These are phyloP conservation scores for Patiria pectinifera DNA, from an alignment of 53 echinoderm and acorn worm species.

Conservation along the genomic window DNA sequence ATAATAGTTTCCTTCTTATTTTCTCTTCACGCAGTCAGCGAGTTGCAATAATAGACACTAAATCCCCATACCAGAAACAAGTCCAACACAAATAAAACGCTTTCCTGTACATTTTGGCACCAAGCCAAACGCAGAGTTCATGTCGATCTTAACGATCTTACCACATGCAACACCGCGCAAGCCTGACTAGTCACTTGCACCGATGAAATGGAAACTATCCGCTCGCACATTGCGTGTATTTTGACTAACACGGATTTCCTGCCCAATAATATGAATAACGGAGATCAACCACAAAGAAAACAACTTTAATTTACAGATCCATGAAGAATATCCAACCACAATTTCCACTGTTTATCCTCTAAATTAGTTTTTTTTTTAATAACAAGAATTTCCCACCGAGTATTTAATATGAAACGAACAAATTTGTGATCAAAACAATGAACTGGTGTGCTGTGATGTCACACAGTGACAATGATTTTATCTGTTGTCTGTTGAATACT, in stretches of 20 bases:
- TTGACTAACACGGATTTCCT: not conserved
- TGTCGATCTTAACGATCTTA: not conserved
- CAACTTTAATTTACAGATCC: not conserved
- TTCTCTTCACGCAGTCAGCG: not conserved
- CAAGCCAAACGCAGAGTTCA: not conserved
- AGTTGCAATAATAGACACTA: not conserved
- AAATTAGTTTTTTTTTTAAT: no score
- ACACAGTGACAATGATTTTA: no score
- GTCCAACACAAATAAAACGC: not conserved
- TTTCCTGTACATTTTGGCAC: not conserved
- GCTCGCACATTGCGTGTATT: not conserved
- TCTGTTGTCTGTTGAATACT: no score
- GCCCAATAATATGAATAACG: not conserved
- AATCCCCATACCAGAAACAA: not conserved
- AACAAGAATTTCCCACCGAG: no score
- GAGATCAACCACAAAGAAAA: not conserved
- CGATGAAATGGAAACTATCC: not conserved
- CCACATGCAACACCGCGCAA: not conserved
- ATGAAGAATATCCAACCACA: not conserved
- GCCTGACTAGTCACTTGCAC: not conserved
- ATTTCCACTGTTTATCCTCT: no score
- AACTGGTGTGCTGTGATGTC: no score
- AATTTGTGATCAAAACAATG: no score
- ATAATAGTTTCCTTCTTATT: not conserved
- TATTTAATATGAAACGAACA: no score